Conservation (phyloP, 2,797 vertebrate genomes). For the Borostomias antarcticus region DNA sequence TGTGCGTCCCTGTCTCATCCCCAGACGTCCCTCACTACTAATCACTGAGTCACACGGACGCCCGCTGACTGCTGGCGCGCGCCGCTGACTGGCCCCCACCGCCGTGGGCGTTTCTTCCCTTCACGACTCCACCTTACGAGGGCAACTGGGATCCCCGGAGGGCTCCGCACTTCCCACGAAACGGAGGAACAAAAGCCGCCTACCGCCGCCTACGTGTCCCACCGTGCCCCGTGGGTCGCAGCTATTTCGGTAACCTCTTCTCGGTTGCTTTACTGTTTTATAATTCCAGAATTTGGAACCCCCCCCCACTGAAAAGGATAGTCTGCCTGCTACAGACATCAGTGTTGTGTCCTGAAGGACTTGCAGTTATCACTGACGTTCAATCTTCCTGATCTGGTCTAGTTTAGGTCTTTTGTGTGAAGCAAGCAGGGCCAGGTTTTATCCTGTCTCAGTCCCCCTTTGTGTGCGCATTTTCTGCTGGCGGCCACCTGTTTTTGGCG, state of each 20-base stretch:
- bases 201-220: conserved; percentile 40
- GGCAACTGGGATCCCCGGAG: conserved; percentile 37
- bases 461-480: conserved; percentile 37
- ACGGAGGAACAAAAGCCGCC: conserved; percentile 37
- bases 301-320: neutral
- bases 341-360: conserved; percentile 31
- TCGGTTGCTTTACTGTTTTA: conserved; percentile 46
- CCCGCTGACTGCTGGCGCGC: conserved; percentile 52
- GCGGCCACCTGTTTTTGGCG: conserved; percentile 68
- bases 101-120: conserved; percentile 28
- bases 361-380: conserved; percentile 22
- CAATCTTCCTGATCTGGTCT: conserved; percentile 43
- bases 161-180: conserved; percentile 42
- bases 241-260: conserved; percentile 31
- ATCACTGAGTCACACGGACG: conserved; percentile 74
- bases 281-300: conserved; percentile 39
- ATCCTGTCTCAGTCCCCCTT: conserved; percentile 35
- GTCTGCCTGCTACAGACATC: conserved; percentile 41
- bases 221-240: conserved; percentile 20
- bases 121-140: conserved; percentile 27
- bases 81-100: conserved; percentile 40
- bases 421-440: conserved; percentile 50
- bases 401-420: conserved; percentile 28
- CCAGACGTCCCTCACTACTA: conserved; percentile 64
- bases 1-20: conserved; percentile 63